A percentile compares a stretch with the other conserved stretches of the same genome.
These are phyloP conservation scores for Tichodroma muraria DNA, from an alignment of 2,113 vertebrate genomes.

Conservation along the genomic window DNA sequence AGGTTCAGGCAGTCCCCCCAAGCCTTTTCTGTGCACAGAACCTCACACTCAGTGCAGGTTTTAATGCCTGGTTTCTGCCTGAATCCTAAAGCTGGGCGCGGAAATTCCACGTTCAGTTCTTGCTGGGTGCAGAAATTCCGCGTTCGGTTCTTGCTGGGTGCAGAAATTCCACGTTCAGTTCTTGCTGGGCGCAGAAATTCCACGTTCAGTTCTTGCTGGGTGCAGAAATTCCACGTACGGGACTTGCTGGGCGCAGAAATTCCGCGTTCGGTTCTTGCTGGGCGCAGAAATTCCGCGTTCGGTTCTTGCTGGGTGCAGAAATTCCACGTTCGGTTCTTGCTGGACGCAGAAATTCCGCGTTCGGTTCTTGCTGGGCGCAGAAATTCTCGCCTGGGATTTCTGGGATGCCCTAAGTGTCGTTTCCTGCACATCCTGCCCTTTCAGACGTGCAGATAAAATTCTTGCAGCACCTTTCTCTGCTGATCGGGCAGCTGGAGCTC, in stretches of 20 bases:
- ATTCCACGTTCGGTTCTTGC: background rate
- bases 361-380: too few relatives aligned
- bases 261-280: rapidly evolving
- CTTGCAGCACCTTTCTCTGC: background rate
- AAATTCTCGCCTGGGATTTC: rapidly evolving
- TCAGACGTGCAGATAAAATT: background rate
- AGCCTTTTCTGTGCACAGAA: too few relatives aligned
- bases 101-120: background rate
- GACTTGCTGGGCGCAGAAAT: background rate
- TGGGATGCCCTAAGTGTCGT: background rate
- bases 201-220: background rate
- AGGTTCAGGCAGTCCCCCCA: too few relatives aligned
- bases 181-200: background rate
- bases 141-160: too few relatives aligned
- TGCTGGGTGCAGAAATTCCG: too few relatives aligned
- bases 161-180: too few relatives aligned
- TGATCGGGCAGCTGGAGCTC: background rate
- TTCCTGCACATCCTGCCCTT: background rate
- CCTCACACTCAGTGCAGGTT: too few relatives aligned
- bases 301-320: background rate
- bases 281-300: background rate
- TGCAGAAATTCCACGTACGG: background rate
- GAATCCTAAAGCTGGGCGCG: too few relatives aligned
- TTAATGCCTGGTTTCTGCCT: too few relatives aligned
- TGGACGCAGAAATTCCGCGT: background rate